Evolutionary conservation across 2,113 vertebrate genomes (phyloP).

Genomic region (Abramis brama): DNA sequence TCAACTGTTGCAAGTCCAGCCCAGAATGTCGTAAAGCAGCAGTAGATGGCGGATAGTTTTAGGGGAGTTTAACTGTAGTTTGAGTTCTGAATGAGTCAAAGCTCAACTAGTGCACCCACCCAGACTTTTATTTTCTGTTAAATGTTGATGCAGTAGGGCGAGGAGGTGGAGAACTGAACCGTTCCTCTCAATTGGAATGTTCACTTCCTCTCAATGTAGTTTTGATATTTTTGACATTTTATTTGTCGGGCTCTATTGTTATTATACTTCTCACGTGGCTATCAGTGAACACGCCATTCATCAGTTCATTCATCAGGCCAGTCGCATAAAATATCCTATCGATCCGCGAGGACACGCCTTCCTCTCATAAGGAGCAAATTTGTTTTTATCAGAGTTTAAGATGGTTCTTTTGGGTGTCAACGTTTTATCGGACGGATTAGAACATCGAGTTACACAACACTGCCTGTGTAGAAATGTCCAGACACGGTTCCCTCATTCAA

Average conservation of each 20-base stretch:
- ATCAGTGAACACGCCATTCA: not conserved
- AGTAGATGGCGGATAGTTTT: constrained; percentile 27
- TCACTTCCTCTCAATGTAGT: not conserved
- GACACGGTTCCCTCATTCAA: not conserved
- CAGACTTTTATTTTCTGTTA: not conserved
- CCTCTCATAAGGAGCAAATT: not conserved
- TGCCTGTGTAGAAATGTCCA: constrained; percentile 2
- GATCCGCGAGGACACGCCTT: constrained; percentile 5
- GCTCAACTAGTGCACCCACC: not conserved
- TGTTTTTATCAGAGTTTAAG: not conserved
- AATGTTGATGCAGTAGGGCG: not conserved
- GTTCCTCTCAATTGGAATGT: not conserved
- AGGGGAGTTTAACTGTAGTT: not conserved
- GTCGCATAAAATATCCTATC: not conserved
- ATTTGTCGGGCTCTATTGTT: not conserved
- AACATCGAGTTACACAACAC: not conserved
- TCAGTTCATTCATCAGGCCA: not conserved
- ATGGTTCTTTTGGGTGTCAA: not conserved
- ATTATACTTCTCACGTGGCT: not conserved
- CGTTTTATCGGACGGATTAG: not conserved
- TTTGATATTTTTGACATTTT: not conserved
- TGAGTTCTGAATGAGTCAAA: not conserved
- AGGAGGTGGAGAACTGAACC: not conserved
- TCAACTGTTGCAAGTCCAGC: constrained; percentile 1
- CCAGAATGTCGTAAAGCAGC: constrained; percentile 1